Percentiles rank a stretch among this genome's conserved stretches.
These are phyloP conservation scores for Scolanthus callimorphus DNA, from an alignment of 92 coral and sea anemone species.

Conservation along the genomic window DNA sequence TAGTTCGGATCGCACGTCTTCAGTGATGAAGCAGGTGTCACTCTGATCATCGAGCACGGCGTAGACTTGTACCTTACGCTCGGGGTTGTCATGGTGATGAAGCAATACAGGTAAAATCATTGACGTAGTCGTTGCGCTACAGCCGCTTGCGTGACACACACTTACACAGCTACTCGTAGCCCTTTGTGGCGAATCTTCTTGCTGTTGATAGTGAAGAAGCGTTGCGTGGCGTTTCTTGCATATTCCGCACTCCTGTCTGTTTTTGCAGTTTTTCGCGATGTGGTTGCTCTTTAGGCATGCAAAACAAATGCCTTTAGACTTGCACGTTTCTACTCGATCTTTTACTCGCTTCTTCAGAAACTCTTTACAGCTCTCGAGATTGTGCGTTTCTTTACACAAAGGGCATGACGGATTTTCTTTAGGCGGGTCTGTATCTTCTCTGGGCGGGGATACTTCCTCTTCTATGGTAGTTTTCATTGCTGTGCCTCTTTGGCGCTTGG, in stretches of 20 bases:
- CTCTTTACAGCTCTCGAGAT: too few relatives aligned
- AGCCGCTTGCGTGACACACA: conserved; percentile 14
- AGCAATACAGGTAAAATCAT: conserved; percentile 63
- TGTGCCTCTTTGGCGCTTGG: conserved; percentile 8
- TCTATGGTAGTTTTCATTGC: not conserved
- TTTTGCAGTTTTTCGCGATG: too few relatives aligned
- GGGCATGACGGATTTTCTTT: not conserved
- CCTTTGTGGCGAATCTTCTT: conserved; percentile 26
- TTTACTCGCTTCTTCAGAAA: too few relatives aligned
- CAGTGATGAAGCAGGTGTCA: too few relatives aligned
- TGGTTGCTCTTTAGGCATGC: too few relatives aligned
- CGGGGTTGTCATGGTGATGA: conserved; percentile 37
- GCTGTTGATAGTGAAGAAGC: conserved; percentile 41
- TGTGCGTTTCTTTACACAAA: too few relatives aligned
- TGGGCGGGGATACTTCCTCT: not conserved
- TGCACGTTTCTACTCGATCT: too few relatives aligned
- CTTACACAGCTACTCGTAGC: conserved; percentile 22
- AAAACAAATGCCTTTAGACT: too few relatives aligned
- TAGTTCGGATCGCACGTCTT: too few relatives aligned
- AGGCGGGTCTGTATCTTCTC: not conserved
- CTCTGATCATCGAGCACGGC: too few relatives aligned
- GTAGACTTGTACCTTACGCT: conserved; percentile 13
- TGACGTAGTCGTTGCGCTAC: conserved; percentile 36
- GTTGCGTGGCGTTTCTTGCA: too few relatives aligned
- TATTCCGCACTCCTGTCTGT: too few relatives aligned